Evolutionary conservation across 2,888 invertebrate species (phyloP), one percentile per base, ranked within the genome.

Genomic region (Enchytraeus crypticus): DNA sequence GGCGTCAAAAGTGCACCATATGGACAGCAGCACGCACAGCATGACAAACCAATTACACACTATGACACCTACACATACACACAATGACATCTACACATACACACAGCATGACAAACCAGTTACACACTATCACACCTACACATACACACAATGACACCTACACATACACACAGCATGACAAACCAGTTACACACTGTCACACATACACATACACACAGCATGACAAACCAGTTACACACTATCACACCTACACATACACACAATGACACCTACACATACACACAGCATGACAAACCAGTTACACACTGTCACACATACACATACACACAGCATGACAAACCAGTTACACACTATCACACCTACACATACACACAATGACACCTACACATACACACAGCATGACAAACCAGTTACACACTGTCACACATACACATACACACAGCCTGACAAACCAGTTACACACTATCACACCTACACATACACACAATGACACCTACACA

Each of bases 1-100:
- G 0, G 88, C 84, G 80, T 90, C 90, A 79, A 88, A 90, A 2
- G 88, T 87, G 79, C 90, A 90, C 88, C 89, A 90, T 38, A 88
- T 85, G 4, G 88, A 88, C 68, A 88, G 84, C 65, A 88, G 74
- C 57, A 88, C 84, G 61, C 86, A 85, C 64, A 88, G 77, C 56
- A 79, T 69, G 65, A 89, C 84, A 68, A 86, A 84, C 85, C 87
- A 87, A 78, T 88, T 89, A 78, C 86, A 87, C 71, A 88, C 84
- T 69, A 88, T 85, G 76, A 89, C 83, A 70, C 86, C 88, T 88
- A 77, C 3, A 74, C n/a, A n/a, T n/a, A n/a, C n/a, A n/a, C n/a
- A n/a, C n/a, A n/a, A n/a, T n/a, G n/a, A n/a, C n/a, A n/a, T n/a
- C n/a, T n/a, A n/a, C n/a, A n/a, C n/a, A n/a, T 62, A 27, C 21